These are phyloP conservation scores for Orthonevra nobilis DNA, from an alignment of 2,888 invertebrate species.

Conservation along the genomic window DNA sequence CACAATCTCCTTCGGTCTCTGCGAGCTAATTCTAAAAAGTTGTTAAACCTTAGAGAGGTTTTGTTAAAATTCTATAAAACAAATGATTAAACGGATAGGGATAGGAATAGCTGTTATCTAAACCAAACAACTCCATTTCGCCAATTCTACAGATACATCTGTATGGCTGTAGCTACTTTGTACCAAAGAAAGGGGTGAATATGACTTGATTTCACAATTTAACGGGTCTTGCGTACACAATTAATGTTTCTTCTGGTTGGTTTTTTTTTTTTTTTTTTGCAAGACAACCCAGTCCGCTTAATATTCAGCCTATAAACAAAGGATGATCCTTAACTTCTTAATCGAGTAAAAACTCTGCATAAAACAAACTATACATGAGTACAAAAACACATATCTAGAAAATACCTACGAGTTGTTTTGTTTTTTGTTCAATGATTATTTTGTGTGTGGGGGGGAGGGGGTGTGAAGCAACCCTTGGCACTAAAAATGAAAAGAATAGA, in stretches of 20 bases:
- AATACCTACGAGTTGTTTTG: slow-evolving; percentile 42
- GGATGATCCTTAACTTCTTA: slow-evolving; percentile 53
- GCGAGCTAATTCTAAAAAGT: slow-evolving; percentile 31
- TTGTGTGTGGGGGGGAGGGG: background rate
- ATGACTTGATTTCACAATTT: slow-evolving; percentile 52
- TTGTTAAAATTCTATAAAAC: slow-evolving; percentile 39
- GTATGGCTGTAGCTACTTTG: slow-evolving; percentile 21
- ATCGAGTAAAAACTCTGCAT: slow-evolving; percentile 52
- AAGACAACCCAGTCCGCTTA: background rate
- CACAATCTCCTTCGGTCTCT: slow-evolving; percentile 10
- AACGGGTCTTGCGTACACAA: slow-evolving; percentile 54
- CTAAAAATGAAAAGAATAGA: slow-evolving; percentile 38
- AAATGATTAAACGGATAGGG: slow-evolving; percentile 14
- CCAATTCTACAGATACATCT: slow-evolving; percentile 35
- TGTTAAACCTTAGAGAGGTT: slow-evolving; percentile 30
- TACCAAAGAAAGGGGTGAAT: slow-evolving; percentile 10
- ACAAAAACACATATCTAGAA: slow-evolving; percentile 26
- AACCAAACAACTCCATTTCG: slow-evolving; percentile 26
- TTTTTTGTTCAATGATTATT: slow-evolving; percentile 48
- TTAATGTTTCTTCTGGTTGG: slow-evolving; percentile 56
- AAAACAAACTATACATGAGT: slow-evolving; percentile 43
- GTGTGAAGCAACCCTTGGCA: slow-evolving; percentile 21
- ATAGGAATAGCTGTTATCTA: slow-evolving; percentile 33
- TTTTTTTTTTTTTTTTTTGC: slow-evolving; percentile 30
- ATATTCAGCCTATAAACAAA: slow-evolving; percentile 37